These are phyloP conservation scores for Leptodactylus fuscus DNA, from an alignment of 2,113 vertebrate genomes.

Conservation along the genomic window DNA sequence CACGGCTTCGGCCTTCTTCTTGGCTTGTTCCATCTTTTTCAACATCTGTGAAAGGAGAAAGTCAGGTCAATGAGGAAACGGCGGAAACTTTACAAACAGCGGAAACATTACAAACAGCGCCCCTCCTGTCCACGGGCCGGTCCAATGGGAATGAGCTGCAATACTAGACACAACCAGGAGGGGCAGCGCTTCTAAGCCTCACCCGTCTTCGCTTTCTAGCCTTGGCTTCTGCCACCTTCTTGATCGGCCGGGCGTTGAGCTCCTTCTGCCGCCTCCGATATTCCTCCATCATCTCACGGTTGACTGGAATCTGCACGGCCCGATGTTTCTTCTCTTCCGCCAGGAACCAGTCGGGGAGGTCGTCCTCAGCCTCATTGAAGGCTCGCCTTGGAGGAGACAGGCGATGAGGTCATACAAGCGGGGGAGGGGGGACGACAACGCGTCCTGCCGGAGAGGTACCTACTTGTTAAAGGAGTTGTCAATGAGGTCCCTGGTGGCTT, in stretches of 20 bases:
- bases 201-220: conserved; percentile 95
- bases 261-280: conserved; percentile 91
- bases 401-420: background rate
- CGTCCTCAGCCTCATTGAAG: conserved; percentile 81
- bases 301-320: conserved; percentile 79
- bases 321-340: conserved; percentile 89
- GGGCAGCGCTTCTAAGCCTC: conserved; percentile 59
- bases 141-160: too few relatives aligned
- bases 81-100: too few relatives aligned
- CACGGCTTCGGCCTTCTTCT: conserved; percentile 93
- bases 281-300: conserved; percentile 86
- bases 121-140: too few relatives aligned
- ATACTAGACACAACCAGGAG: background rate
- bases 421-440: background rate
- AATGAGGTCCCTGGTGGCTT: conserved; percentile 84
- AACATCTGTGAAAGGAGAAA: conserved; percentile 78
- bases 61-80: too few relatives aligned
- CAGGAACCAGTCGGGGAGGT: conserved; percentile 90
- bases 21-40: conserved; percentile 94
- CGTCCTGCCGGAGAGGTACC: background rate
- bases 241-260: conserved; percentile 93
- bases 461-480: conserved; percentile 92
- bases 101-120: too few relatives aligned
- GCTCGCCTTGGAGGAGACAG: conserved; percentile 76
- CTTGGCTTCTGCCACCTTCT: conserved; percentile 94